Conservation (phyloP, 2,888 invertebrate species). For the Xestoiulus laeticollis region DNA sequence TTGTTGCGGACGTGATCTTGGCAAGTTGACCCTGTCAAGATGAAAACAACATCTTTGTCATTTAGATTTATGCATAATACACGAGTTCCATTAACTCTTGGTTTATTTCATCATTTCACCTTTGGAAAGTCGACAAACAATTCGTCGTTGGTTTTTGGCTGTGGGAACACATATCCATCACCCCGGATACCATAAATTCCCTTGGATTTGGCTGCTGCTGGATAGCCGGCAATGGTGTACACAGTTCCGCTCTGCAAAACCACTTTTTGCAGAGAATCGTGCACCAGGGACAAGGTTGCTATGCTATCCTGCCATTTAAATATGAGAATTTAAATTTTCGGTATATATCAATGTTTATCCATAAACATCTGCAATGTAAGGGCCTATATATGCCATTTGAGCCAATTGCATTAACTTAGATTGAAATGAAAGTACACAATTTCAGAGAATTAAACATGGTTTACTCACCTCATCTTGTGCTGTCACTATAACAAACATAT, state of each 20-base stretch:
- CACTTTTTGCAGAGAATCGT: background rate
- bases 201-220: background rate
- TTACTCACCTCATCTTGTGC: slow-evolving; percentile 21
- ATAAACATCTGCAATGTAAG: background rate
- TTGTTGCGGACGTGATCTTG: slow-evolving; percentile 44
- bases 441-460: background rate
- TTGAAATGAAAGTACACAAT: background rate
- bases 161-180: slow-evolving; percentile 44
- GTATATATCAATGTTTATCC: background rate
- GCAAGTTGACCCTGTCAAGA: slow-evolving; percentile 31
- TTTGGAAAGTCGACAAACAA: slow-evolving; percentile 9
- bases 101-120: background rate
- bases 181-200: slow-evolving; percentile 42
- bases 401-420: too few relatives aligned
- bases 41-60: background rate
- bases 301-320: background rate
- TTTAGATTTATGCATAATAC: background rate
- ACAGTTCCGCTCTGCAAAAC: background rate
- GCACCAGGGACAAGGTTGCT: background rate
- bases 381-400: too few relatives aligned
- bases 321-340: background rate
- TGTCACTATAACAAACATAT: slow-evolving; percentile 30
- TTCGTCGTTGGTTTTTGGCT: slow-evolving; percentile 32
- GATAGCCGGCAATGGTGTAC: slow-evolving; percentile 31
- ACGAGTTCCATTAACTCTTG: background rate